Conservation (phyloP, 2,113 vertebrate genomes). For the Ceratotherium simum region DNA sequence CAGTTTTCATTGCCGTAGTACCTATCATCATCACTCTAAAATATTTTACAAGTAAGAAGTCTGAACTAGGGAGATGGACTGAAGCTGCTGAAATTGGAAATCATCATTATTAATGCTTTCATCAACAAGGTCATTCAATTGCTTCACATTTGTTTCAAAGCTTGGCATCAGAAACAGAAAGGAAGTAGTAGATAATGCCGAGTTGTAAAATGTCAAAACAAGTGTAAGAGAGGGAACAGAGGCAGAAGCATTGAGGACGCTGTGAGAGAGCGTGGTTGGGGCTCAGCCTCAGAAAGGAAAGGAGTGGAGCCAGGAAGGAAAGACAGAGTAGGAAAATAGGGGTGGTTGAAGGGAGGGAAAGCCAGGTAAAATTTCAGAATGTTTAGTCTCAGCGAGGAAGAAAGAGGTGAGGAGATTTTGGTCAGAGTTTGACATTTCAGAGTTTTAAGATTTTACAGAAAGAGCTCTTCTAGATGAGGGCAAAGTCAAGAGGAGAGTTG, state of each 20-base stretch:
- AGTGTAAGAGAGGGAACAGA: background rate
- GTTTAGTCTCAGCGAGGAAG: background rate
- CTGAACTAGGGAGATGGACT: slow-evolving; percentile 32
- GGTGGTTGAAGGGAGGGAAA: background rate
- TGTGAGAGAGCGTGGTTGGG: background rate
- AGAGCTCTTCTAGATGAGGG: background rate
- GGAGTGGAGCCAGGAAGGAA: background rate
- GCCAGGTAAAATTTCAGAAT: background rate
- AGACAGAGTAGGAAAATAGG: background rate
- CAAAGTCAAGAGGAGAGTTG: background rate
- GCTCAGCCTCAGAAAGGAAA: background rate
- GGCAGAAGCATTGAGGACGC: background rate
- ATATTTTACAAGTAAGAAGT: slow-evolving; percentile 55
- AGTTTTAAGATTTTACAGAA: slow-evolving; percentile 30
- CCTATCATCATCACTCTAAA: slow-evolving; percentile 33
- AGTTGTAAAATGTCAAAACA: background rate
- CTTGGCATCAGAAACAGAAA: background rate
- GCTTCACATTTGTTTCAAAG: slow-evolving; percentile 37
- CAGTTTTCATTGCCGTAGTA: slow-evolving; percentile 55
- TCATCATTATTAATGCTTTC: slow-evolving; percentile 65
- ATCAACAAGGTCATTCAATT: slow-evolving; percentile 45
- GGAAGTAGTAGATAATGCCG: background rate
- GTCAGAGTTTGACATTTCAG: background rate
- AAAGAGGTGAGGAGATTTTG: background rate
- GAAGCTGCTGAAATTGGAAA: slow-evolving; percentile 64